Evolutionary conservation across 2,888 invertebrate species (phyloP), one percentile per base, ranked within the genome.

Genomic region (Epinotia demarniana): DNA sequence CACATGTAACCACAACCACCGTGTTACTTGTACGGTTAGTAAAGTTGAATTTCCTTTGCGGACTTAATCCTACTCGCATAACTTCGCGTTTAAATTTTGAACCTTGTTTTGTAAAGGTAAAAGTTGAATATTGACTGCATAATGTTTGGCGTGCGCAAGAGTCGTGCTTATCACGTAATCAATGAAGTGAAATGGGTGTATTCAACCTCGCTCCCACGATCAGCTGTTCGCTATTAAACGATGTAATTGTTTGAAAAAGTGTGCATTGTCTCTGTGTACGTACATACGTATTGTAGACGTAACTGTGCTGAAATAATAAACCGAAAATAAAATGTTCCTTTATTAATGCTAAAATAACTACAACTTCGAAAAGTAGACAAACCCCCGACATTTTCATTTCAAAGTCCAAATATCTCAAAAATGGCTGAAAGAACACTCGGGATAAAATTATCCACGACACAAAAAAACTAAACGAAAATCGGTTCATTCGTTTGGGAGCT

Each of bases 131-230:
- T 73, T 55, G 4, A 0, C 0, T 27, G 23, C 12, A 13, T 16
- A 6, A 13, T 16, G 33, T 39, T 23, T 75, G 23, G 46, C 64
- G 49, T 73, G 73, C 69, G 63, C 73, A 46, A n/a, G 73, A 69
- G 58, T 49, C 58, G 55, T 57, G 62, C 16, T 69, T 70, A 70
- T 74, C 74, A 58, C 57, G 63, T 74, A 74, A 74, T 74, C 69
- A 69, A 53, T 57, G 55, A 53, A 73, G 68, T 55, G 62, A 61
- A 73, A 75, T 70, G 70, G 58, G 58, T 33, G 70, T 64, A 53
- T 70, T 75, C 60, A 70, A 69, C 33, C 19, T 13, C 27, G 63
- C 69, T 75, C 75, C 64, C 75, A 75, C 75, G 75, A 75, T 66
- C 70, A 75, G 75, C 70, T 75, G 75, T 75, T 75, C 63, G 16